Conservation (phyloP, 2,888 invertebrate genomes). For the Drosophila limbata region DNA sequence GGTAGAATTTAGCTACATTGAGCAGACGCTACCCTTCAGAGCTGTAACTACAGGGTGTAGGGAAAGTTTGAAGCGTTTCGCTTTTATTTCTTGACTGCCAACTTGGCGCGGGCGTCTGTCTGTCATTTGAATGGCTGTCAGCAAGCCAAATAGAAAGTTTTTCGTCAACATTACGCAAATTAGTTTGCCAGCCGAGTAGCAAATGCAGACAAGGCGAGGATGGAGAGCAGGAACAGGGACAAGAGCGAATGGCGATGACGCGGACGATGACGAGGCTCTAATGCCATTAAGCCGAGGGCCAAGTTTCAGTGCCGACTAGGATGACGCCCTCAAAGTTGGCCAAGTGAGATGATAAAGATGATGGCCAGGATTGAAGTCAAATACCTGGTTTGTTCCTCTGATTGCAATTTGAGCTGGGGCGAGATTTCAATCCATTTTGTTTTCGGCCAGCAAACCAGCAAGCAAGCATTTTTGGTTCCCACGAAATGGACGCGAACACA, state of each 20-base stretch:
- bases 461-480: background rate
- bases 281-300: constrained; percentile 58
- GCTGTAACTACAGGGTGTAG: constrained; percentile 40
- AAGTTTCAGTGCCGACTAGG: constrained; percentile 28
- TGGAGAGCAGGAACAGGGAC: background rate
- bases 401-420: constrained; percentile 2
- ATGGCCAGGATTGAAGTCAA: constrained; percentile 23
- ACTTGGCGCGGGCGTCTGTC: constrained; percentile 23
- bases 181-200: constrained; percentile 73
- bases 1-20: background rate
- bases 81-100: constrained; percentile 39
- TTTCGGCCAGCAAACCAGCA: background rate
- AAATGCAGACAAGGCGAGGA: constrained; percentile 52
- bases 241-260: background rate
- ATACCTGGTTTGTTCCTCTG: constrained; percentile 2
- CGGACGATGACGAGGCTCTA: constrained; percentile 42
- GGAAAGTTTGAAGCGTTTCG: constrained; percentile 59
- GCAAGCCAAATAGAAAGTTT: constrained; percentile 58
- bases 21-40: background rate
- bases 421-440: constrained; percentile 12
- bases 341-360: constrained; percentile 21
- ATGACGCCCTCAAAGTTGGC: constrained; percentile 13
- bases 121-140: constrained; percentile 27
- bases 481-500: constrained; percentile 7
- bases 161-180: constrained; percentile 80